A percentile compares a stretch with the other conserved stretches of the same genome.
Evolutionary conservation across 1,140 invertebrate species (phyloP).

Genomic region (Hydropsyche tenuis): DNA sequence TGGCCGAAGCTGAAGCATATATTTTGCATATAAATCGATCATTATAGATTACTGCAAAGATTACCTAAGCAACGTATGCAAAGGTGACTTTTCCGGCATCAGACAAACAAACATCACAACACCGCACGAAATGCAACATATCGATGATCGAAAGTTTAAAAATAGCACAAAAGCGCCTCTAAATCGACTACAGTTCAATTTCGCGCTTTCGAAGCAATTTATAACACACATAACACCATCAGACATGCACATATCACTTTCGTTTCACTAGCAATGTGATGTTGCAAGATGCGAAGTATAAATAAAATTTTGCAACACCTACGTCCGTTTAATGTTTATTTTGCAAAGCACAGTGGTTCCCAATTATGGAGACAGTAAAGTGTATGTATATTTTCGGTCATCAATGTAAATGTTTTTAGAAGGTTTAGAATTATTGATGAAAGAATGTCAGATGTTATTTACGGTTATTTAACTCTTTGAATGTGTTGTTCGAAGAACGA

Average conservation of each 20-base stretch:
- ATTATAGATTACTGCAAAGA: constrained; percentile 32
- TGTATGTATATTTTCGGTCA: too few species aligned
- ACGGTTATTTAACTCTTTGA: too few species aligned
- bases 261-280: background rate
- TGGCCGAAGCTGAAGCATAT: constrained; percentile 26
- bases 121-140: background rate
- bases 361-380: background rate
- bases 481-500: background rate
- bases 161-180: too few species aligned
- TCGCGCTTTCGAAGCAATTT: background rate
- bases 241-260: too few species aligned
- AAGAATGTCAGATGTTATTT: too few species aligned
- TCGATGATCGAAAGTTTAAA: background rate
- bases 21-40: constrained; percentile 37
- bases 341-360: background rate
- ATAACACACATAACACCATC: too few species aligned
- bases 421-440: too few species aligned
- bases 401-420: too few species aligned
- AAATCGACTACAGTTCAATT: too few species aligned
- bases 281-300: background rate
- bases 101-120: background rate
- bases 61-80: constrained; percentile 17
- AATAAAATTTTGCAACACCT: constrained; percentile 22
- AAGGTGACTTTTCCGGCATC: background rate
- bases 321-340: background rate